Base-by-base conservation (phyloP, 2,888 invertebrate species). In the Serripes groenlandicus region DNA sequence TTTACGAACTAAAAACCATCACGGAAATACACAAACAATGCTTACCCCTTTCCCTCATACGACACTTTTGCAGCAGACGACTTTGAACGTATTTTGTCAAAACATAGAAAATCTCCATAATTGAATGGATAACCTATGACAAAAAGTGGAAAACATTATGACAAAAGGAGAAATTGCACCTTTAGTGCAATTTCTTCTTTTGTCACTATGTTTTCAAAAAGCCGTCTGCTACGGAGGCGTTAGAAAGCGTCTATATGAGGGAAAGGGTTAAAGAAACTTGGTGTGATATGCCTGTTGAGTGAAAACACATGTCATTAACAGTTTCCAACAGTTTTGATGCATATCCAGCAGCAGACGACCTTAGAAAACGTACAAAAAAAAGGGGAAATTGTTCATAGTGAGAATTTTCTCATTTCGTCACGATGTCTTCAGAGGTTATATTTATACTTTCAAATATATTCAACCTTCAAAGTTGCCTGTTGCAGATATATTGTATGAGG, bases 1-100 rank as follows among this genome's bases (percentile, higher is more conserved):
- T 37, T 66, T 35, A 66, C 66, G 42, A 26, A 66, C 42, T 66
- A 66, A 66, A 66, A 42, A 3, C 66, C 37, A 26, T 37, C 66
- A 42, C 42, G n/a, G 42, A 66, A 23, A 42, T 32, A 34, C 42
- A 66, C 42, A 23, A 32, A 3, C 2, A 23, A 35, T 66, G 32
- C 32, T 62, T 62, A 32, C 32, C 62, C 62, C 15, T 34, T 34
- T 62, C 18, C 3, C n/a, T 9, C 60, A 28, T 26, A 60, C 28
- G 60, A 60, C 26, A 49, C 2, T 2, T 49, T 49, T 49, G 21
- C 2, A 49, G 2, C 21, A 21, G 49, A 21, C 49, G 18, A 49
- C 15, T 21, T 49, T 49, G 49, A 49, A 49, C 15, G 49, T 21
- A 49, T 49, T 49, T 49, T 15, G 18, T 21, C 18, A 49, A 15